phyloP scores from a whole-genome alignment of 1,140 invertebrate species.

The Bombus consobrinus region DNA sequence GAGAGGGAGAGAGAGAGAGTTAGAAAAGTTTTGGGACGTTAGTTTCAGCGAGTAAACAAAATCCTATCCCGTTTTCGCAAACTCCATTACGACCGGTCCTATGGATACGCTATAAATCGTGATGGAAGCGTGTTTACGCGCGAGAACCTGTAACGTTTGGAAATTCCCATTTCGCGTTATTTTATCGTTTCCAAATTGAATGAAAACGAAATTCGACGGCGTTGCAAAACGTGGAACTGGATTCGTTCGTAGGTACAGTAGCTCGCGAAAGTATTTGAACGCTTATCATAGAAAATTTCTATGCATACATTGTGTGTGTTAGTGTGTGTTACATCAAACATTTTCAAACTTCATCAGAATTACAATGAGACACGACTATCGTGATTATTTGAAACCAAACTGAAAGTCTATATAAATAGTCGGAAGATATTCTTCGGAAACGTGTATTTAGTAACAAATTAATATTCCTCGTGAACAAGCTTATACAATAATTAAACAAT shows the following conservation, averaged over 20 bases:
- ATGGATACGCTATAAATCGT: not conserved
- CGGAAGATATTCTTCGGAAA: not conserved
- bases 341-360: not conserved
- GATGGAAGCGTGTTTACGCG: slow-evolving; percentile 13
- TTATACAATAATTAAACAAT: too few species aligned
- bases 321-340: too few species aligned
- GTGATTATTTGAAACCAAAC: too few species aligned
- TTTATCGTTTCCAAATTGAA: slow-evolving; percentile 6
- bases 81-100: not conserved
- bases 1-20: too few species aligned
- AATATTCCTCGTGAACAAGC: too few species aligned
- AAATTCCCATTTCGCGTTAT: slow-evolving; percentile 11
- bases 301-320: too few species aligned
- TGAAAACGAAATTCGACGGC: not conserved
- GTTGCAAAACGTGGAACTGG: not conserved
- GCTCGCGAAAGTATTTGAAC: not conserved
- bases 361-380: not conserved
- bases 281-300: not conserved
- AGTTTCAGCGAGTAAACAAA: slow-evolving; percentile 10
- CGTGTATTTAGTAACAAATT: not conserved
- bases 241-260: not conserved
- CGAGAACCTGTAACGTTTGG: slow-evolving; percentile 1
- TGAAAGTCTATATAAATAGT: not conserved
- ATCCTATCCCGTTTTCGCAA: not conserved
- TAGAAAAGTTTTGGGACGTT: not conserved